These are phyloP conservation scores for Thumatha senex DNA, from an alignment of 2,888 invertebrate genomes.

Conservation along the genomic window DNA sequence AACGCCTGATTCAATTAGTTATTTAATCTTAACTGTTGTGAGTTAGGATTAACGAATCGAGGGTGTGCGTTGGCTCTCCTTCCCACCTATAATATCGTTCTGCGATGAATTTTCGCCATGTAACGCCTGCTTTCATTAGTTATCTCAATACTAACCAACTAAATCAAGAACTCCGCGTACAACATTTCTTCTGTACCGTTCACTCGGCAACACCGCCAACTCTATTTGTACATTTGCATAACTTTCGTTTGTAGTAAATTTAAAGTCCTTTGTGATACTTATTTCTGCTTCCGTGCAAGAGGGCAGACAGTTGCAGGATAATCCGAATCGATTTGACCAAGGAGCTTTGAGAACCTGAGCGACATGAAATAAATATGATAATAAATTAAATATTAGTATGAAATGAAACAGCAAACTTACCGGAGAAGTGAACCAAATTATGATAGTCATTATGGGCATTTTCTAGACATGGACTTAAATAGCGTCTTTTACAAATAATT, in stretches of 20 bases:
- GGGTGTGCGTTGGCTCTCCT: too few species aligned
- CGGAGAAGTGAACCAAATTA: background rate
- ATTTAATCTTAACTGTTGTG: too few species aligned
- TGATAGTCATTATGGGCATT: too few species aligned
- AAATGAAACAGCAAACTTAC: background rate
- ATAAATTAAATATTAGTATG: background rate
- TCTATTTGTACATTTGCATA: conserved; percentile 83
- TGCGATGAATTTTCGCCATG: too few species aligned
- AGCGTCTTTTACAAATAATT: too few species aligned
- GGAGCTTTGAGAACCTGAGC: conserved; percentile 68
- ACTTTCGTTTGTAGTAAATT: conserved; percentile 48
- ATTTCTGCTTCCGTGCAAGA: conserved; percentile 90
- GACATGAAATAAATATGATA: too few species aligned
- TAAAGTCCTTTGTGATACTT: conserved; percentile 84
- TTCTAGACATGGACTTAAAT: too few species aligned
- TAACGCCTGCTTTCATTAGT: too few species aligned
- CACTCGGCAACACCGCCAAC: conserved; percentile 86
- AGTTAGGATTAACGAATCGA: too few species aligned
- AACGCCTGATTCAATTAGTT: too few species aligned
- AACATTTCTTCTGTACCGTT: conserved; percentile 88
- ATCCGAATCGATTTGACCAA: conserved; percentile 82
- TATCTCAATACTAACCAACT: conserved; percentile 87
- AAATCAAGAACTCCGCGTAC: conserved; percentile 88
- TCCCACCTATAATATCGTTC: too few species aligned
- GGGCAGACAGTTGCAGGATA: conserved; percentile 88